These are phyloP conservation scores for Aspidoscelis tigris DNA, from an alignment of 2,113 vertebrate species.

Conservation along the genomic window DNA sequence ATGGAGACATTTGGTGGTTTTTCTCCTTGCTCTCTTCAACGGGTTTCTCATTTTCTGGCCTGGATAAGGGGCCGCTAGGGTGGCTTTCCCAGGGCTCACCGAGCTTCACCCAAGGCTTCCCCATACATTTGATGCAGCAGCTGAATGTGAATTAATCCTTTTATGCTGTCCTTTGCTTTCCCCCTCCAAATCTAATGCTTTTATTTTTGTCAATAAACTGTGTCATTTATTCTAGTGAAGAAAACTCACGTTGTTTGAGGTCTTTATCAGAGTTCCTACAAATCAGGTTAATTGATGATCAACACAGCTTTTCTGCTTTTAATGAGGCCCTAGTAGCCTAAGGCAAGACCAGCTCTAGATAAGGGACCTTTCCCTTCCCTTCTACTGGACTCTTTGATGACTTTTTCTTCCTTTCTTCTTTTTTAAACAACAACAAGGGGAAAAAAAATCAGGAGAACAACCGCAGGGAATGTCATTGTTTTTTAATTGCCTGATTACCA, in stretches of 20 bases:
- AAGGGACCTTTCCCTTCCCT: constrained; percentile 86
- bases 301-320: constrained; percentile 91
- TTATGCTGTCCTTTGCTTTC: constrained; percentile 72
- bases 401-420: constrained; percentile 68
- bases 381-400: constrained; percentile 92
- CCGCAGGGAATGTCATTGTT: constrained; percentile 92
- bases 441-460: constrained; percentile 77
- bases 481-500: constrained; percentile 98
- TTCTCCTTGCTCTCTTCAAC: constrained; percentile 47
- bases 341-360: constrained; percentile 88
- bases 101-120: constrained; percentile 52
- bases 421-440: constrained; percentile 37
- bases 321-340: constrained; percentile 91
- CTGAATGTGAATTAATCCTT: constrained; percentile 72
- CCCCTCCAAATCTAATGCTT: constrained; percentile 75
- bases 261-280: constrained; percentile 93
- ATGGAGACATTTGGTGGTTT: constrained; percentile 51
- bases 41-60: constrained; percentile 36
- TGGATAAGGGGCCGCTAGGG: constrained; percentile 58
- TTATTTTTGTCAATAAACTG: constrained; percentile 86
- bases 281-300: constrained; percentile 99
- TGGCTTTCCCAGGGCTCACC: constrained; percentile 56
- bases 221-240: constrained; percentile 82
- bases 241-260: constrained; percentile 83
- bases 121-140: constrained; percentile 63